phyloP scores from a whole-genome alignment of 2,888 invertebrate species.

The Cryptosula pallasiana region DNA sequence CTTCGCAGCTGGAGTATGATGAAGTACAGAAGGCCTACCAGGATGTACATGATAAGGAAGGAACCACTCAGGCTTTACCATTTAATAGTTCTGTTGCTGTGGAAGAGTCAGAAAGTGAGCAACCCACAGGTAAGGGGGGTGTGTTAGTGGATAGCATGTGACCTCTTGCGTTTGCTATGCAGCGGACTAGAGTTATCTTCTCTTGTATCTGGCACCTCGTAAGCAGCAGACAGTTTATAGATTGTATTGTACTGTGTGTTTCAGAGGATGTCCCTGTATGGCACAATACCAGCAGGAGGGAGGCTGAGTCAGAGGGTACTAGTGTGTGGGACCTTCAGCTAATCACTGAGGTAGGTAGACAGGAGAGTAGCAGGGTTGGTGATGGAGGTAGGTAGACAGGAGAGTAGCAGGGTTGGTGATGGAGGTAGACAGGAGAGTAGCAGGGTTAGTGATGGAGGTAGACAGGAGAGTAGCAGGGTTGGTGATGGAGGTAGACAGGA shows the following conservation, averaged over 20 bases:
- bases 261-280: conserved; percentile 18
- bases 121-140: background rate
- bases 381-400: background rate
- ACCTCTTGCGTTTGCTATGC: too few species aligned
- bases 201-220: too few species aligned
- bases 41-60: conserved; percentile 9
- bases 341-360: background rate
- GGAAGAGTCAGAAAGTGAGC: background rate
- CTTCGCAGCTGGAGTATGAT: conserved; percentile 18
- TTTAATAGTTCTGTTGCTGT: background rate
- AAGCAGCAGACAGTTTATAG: too few species aligned
- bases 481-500: conserved; percentile 1
- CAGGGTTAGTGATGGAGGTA: background rate
- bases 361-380: too few species aligned
- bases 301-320: conserved; percentile 9
- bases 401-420: too few species aligned
- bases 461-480: too few species aligned
- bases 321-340: conserved; percentile 19
- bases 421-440: too few species aligned
- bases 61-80: background rate
- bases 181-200: too few species aligned
- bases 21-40: conserved; percentile 8
- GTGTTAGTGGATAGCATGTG: too few species aligned
- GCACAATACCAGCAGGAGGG: conserved; percentile 17
- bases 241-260: too few species aligned